phyloP scores from a whole-genome alignment of 2,888 invertebrate species.

The Leucania comma region DNA sequence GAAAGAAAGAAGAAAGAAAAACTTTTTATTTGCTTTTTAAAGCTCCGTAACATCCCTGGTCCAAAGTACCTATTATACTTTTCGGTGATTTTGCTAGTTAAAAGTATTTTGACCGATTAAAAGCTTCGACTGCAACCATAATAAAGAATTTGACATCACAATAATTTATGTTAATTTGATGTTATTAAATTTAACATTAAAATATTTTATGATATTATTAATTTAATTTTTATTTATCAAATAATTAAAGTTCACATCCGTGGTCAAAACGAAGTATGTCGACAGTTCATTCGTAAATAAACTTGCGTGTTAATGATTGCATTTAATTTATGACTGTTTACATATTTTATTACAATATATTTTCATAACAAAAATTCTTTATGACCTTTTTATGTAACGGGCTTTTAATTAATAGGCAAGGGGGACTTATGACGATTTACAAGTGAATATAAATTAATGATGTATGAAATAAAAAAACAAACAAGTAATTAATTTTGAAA shows the following conservation, averaged over 20 bases:
- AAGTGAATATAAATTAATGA: background rate
- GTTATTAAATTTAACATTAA: conserved; percentile 1
- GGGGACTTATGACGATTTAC: background rate
- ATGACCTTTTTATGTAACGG: conserved; percentile 3
- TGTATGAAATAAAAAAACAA: background rate
- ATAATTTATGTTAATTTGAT: conserved; percentile 5
- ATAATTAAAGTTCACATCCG: background rate
- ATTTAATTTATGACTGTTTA: conserved; percentile 50
- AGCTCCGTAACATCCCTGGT: too few species aligned
- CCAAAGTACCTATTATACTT: too few species aligned
- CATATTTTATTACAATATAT: conserved; percentile 39
- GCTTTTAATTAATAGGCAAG: conserved; percentile 18
- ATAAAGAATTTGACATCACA: background rate
- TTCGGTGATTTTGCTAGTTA: too few species aligned
- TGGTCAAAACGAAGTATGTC: conserved; percentile 13
- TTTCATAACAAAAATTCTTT: conserved; percentile 24
- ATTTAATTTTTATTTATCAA: background rate
- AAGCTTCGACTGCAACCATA: too few species aligned
- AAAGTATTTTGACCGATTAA: too few species aligned
- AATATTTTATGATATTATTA: conserved; percentile 16
- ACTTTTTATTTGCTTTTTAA: too few species aligned
- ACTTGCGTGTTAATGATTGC: conserved; percentile 54
- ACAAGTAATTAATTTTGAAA: too few species aligned
- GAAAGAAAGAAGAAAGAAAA: too few species aligned
- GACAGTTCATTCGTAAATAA: conserved; percentile 9